Evolutionary conservation across 2,113 vertebrate genomes (phyloP).

Genomic region (Coreoperca whiteheadi): DNA sequence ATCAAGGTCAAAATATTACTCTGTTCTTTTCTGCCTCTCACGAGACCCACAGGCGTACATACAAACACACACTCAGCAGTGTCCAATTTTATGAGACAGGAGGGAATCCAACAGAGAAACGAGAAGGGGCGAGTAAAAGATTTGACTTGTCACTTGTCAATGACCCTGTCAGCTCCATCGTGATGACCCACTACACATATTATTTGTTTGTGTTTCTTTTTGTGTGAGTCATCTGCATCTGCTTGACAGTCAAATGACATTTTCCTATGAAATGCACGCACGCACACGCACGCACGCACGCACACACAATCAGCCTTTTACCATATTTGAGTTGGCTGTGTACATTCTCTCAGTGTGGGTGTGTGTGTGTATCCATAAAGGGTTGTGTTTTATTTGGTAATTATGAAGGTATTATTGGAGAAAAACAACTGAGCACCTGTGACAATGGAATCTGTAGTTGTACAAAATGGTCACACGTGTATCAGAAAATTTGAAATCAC

Average conservation of each 20-base stretch:
- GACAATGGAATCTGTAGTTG: too few relatives aligned
- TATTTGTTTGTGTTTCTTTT: conserved; percentile 50
- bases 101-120: conserved; percentile 4
- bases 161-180: conserved; percentile 40
- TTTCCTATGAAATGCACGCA: conserved; percentile 1
- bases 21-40: neutral
- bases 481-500: too few relatives aligned
- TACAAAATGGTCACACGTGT: too few relatives aligned
- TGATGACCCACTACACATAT: conserved; percentile 15
- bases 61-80: neutral
- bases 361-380: neutral
- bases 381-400: neutral
- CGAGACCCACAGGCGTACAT: neutral
- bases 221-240: conserved; percentile 33
- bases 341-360: neutral
- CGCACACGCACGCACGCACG: neutral
- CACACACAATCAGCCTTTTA: neutral
- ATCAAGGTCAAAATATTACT: conserved; percentile 32
- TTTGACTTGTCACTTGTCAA: conserved; percentile 40
- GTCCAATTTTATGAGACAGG: conserved; percentile 1
- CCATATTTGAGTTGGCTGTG: neutral
- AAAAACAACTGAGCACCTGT: too few relatives aligned
- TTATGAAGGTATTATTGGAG: too few relatives aligned
- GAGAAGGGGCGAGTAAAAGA: conserved; percentile 12
- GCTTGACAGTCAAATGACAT: conserved; percentile 31